Base-by-base conservation (phyloP, 2,888 invertebrate genomes). In the Drosophila ezoana region DNA sequence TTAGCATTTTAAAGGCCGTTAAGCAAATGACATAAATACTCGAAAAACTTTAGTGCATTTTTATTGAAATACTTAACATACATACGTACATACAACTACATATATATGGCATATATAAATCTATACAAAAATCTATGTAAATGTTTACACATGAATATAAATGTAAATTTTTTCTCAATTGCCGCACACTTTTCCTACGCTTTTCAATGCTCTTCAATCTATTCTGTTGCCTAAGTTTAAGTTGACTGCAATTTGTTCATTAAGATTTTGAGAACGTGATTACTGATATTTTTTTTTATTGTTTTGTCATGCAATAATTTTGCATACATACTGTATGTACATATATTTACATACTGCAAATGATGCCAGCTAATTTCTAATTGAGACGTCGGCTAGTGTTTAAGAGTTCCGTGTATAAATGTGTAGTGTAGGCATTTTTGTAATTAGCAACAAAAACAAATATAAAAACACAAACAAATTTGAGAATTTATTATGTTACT, bases 181-280 rank as follows among this genome's bases (percentile, higher is more conserved):
- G 83, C 89, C 89, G 87, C 89, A 87, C 81, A 72, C 49, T 65
- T 76, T 73, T 69, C 68, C 76, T 81, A 82, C 57, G 71, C 86
- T 76, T 75, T 54, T 60, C 58, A 57, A 71, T 70, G 60, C 69
- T 56, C 71, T 67, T 57, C 62, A 72, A 56, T 57, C 33, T 53
- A 68, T 78, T 81, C 77, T 85, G 89, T 85, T 85, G 85, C 77
- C 89, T 89, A 85, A 76, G 85, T 89, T 89, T 85, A 85, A 85
- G 89, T 87, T 76, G 77, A 67, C 73, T 81, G 78, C 65, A 58
- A 80, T 64, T 60, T 48, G 62, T 60, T 68, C 56, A 54, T 59
- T 59, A 78, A 56, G 59, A 37, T 58, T 60, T 72, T 62, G 71
- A 72, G 48, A 73, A 73, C 68, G 70, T 83, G 74, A 85, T 79